These are phyloP conservation scores for Suncus etruscus DNA, from an alignment of 2,113 vertebrate genomes.

Conservation along the genomic window DNA sequence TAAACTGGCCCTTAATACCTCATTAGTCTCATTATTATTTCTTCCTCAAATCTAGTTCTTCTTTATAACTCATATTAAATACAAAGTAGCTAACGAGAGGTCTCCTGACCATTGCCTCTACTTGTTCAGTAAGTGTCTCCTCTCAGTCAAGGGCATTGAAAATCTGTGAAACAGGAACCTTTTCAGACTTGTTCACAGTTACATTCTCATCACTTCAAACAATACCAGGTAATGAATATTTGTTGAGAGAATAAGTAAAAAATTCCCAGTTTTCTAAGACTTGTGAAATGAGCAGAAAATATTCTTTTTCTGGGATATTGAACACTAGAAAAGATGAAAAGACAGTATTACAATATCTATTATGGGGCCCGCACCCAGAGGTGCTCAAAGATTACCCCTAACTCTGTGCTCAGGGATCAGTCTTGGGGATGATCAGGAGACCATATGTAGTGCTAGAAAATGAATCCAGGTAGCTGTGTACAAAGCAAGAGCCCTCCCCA, in stretches of 20 bases:
- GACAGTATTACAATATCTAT: too few species aligned
- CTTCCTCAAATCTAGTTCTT: background rate
- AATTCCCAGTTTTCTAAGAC: too few species aligned
- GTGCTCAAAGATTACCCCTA: too few species aligned
- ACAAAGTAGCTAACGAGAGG: background rate
- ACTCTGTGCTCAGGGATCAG: too few species aligned
- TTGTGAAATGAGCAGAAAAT: too few species aligned
- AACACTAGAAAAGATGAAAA: too few species aligned
- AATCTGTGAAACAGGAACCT: constrained; percentile 22
- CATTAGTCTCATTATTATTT: constrained; percentile 23
- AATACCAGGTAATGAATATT: background rate
- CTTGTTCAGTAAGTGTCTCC: constrained; percentile 32
- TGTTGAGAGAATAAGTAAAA: too few species aligned
- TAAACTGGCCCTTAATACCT: background rate
- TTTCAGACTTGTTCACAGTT: constrained; percentile 29
- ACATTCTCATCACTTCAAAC: background rate
- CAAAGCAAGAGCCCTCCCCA: background rate
- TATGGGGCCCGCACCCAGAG: too few species aligned
- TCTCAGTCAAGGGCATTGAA: constrained; percentile 10
- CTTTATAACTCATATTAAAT: constrained; percentile 16
- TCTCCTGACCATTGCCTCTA: background rate
- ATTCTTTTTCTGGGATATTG: too few species aligned
- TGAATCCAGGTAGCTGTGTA: too few species aligned
- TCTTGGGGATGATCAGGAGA: too few species aligned
- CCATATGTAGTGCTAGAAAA: too few species aligned